Evolutionary conservation across 2,888 invertebrate genomes (phyloP), one percentile per base, ranked within the genome.

Genomic region (Andrena dorsata): DNA sequence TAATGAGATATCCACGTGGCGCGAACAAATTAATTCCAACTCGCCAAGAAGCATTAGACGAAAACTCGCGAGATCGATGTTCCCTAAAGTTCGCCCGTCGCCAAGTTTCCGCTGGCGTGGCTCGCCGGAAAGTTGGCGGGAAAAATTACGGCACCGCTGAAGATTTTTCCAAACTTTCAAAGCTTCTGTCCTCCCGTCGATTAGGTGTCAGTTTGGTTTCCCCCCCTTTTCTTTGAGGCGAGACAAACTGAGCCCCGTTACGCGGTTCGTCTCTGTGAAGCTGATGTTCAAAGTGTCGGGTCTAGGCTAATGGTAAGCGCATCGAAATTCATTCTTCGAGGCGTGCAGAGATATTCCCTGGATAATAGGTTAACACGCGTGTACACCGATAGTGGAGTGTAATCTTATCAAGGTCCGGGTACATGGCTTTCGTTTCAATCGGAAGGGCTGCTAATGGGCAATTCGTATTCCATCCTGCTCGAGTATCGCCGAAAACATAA

Each of bases 1-100:
- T 71, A 70, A 66, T 66, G 80, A 83, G 84, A 84, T 66, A 66
- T 76, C 70, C 63, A 32, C 16, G 68, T 32, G 35, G 2, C 30
- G 28, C 47, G 13, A 20, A 41, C 61, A 65, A 71, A 70, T 20
- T 41, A 83, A 69, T 64, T 6, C 20, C 20, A 53, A 76, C n/a
- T 76, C 71, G 26, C 51, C 41, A 16, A 69, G 74, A 66, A 63
- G 41, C 20, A 2, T 13, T 41, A 8, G 13, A 23, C 28, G 13
- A 47, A 26, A 58, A 74, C 51, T 32, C 16, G 5, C 8, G 51
- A 35, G 70, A 70, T 35, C 75, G 23, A 60, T 49, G 70, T 26
- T 65, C 70, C 6, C 7, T 2, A 2, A 60, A 70, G 41, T 60
- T 65, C 69, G 23, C 1, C 2, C 28, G 13, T 10, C 35, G 13